These are phyloP conservation scores for Zosterops hypoxanthus DNA, from an alignment of 2,113 vertebrate species.

Conservation along the genomic window DNA sequence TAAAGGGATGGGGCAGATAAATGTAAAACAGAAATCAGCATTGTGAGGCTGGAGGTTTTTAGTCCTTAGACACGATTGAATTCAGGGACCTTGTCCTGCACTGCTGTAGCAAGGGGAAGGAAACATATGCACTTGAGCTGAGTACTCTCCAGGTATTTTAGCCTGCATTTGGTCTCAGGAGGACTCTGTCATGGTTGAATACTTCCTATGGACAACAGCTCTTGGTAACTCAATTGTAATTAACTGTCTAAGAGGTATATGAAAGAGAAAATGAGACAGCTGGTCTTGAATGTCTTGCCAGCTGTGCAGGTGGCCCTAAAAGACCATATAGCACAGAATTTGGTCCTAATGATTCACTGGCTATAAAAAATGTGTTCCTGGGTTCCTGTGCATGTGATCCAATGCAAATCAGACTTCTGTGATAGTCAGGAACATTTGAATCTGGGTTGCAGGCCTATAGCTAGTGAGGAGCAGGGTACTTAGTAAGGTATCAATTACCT, in stretches of 20 bases:
- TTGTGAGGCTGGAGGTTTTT: background rate
- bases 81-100: background rate
- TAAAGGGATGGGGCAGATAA: background rate
- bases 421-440: background rate
- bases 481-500: background rate
- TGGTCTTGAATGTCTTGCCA: background rate
- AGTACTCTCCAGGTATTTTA: background rate
- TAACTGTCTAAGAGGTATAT: background rate
- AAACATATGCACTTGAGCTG: background rate
- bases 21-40: background rate
- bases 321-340: background rate
- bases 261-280: background rate
- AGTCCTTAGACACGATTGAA: background rate
- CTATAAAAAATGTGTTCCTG: background rate
- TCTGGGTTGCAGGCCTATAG: background rate
- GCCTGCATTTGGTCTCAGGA: background rate
- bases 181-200: background rate
- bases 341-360: background rate
- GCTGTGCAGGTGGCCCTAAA: background rate
- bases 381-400: background rate
- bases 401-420: background rate
- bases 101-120: background rate
- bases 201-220: background rate
- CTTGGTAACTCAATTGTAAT: background rate
- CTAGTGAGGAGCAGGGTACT: background rate